Evolutionary conservation across 2,797 vertebrate species (phyloP).

Genomic region (Gorsachius magnificus): DNA sequence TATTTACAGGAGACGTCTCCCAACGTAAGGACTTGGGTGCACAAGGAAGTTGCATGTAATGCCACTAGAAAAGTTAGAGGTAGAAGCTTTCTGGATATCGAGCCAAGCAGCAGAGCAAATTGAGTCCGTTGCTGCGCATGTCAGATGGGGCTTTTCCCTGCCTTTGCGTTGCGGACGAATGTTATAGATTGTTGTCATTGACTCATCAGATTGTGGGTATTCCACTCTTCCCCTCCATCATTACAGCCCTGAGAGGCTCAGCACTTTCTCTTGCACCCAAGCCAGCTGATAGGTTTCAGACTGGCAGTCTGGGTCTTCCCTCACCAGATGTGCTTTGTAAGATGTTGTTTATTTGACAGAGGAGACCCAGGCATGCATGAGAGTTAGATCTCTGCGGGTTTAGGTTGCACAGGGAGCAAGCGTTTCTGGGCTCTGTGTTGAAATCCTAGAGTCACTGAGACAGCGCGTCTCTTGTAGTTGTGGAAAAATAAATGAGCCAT

Average conservation of each 20-base stretch:
- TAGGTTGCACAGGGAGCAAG: neutral
- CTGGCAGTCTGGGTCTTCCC: neutral
- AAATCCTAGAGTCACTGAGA: neutral
- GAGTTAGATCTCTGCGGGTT: neutral
- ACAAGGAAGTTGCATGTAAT: neutral
- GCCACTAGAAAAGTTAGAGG: neutral
- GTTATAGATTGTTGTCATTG: neutral
- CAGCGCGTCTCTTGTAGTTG: neutral
- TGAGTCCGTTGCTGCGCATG: neutral
- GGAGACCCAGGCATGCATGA: neutral
- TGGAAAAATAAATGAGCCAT: constrained; percentile 9
- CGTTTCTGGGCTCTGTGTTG: neutral
- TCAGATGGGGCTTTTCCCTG: neutral
- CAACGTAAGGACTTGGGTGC: neutral
- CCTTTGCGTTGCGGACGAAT: neutral
- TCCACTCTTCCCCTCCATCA: neutral
- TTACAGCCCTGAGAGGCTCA: neutral
- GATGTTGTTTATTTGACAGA: neutral
- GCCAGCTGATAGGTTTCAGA: constrained; percentile 5
- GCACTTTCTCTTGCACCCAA: neutral
- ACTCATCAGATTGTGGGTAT: neutral
- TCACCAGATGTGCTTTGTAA: neutral
- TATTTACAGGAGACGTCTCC: neutral
- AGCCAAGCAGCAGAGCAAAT: neutral
- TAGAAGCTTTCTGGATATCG: neutral